These are phyloP conservation scores for Drosophila austrosaltans DNA, from an alignment of 2,888 invertebrate species.

Conservation along the genomic window DNA sequence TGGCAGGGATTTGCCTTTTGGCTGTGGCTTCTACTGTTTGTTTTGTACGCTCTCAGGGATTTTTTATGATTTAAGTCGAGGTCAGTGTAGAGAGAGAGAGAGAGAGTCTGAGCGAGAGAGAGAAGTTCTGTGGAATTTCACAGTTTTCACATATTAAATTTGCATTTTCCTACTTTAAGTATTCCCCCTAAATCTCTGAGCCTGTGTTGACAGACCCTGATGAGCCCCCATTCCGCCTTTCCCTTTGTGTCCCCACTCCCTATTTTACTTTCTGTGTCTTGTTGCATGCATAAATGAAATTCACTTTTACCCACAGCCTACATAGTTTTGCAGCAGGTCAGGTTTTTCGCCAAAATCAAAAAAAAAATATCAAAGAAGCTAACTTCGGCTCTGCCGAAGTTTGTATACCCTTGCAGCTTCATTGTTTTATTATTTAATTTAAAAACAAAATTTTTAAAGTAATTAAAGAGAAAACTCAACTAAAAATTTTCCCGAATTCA, in stretches of 20 bases:
- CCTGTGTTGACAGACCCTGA: slow-evolving; percentile 30
- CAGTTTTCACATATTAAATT: slow-evolving; percentile 8
- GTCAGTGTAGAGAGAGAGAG: slow-evolving; percentile 3
- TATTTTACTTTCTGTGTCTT: slow-evolving; percentile 25
- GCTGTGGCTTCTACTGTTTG: slow-evolving; percentile 9
- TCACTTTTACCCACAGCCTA: slow-evolving; percentile 53
- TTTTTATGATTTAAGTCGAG: slow-evolving; percentile 2
- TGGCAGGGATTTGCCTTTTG: slow-evolving; percentile 10
- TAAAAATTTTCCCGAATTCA: no score
- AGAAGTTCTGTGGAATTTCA: slow-evolving; percentile 3
- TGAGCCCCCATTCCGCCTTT: not conserved
- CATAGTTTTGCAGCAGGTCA: slow-evolving; percentile 46
- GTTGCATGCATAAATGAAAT: slow-evolving; percentile 53
- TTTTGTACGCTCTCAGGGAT: slow-evolving; percentile 8
- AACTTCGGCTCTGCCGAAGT: no score
- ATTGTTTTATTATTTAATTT: no score
- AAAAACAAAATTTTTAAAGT: no score
- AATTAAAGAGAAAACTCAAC: no score
- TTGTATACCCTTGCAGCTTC: no score
- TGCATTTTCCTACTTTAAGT: slow-evolving; percentile 2
- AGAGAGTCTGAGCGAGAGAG: not conserved
- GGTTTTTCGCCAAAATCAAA: slow-evolving; percentile 31
- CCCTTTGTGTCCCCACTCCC: not conserved
- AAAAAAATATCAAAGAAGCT: no score
- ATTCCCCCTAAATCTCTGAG: slow-evolving; percentile 2